Percentiles rank a stretch among this genome's conserved stretches.
Evolutionary conservation across 2,113 vertebrate genomes (phyloP).

Genomic region (Chloebia gouldiae): DNA sequence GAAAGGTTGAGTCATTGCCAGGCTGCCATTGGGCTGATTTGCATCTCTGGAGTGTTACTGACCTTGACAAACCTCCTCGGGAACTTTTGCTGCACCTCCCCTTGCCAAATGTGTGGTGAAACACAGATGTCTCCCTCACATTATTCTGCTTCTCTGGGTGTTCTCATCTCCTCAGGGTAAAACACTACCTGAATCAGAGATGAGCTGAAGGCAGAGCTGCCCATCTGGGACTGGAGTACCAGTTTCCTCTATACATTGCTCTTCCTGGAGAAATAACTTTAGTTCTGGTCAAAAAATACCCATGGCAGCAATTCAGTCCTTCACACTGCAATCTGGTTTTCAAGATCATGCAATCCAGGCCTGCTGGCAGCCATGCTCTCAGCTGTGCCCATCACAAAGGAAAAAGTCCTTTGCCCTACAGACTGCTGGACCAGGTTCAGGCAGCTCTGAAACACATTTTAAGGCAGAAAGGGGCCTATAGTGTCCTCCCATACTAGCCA

Average conservation of each 20-base stretch:
- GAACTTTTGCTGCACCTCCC: background rate
- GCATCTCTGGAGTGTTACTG: background rate
- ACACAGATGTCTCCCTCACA: background rate
- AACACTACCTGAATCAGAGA: background rate
- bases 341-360: background rate
- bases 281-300: background rate
- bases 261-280: background rate
- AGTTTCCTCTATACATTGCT: background rate
- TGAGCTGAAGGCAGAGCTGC: background rate
- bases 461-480: background rate
- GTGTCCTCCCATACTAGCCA: background rate
- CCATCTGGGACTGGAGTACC: background rate
- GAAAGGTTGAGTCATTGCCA: background rate
- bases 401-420: background rate
- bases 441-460: background rate
- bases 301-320: background rate
- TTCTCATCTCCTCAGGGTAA: background rate
- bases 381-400: background rate
- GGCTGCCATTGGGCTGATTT: background rate
- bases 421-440: background rate
- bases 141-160: background rate
- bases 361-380: background rate
- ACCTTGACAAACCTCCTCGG: background rate
- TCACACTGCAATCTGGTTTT: background rate
- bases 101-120: slow-evolving; percentile 13